Evolutionary conservation across 2,113 vertebrate genomes (phyloP).

Genomic region (Cricetomys ansorgei): DNA sequence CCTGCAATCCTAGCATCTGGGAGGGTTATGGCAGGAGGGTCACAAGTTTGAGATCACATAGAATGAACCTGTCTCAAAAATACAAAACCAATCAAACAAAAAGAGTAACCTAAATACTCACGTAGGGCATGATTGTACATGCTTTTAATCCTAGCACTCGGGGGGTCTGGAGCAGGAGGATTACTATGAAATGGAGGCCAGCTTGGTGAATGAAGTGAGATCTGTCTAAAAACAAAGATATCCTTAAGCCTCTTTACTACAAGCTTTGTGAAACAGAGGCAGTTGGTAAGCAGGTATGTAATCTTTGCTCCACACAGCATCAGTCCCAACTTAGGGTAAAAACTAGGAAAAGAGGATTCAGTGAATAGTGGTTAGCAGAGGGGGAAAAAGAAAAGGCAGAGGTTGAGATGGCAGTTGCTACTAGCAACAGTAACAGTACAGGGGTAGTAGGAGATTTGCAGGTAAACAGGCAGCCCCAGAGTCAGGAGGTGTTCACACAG

Average conservation of each 20-base stretch:
- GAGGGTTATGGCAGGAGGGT: background rate
- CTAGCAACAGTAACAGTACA: background rate
- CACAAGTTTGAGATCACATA: background rate
- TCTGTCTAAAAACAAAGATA: background rate
- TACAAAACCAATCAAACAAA: background rate
- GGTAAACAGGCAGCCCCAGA: too few relatives aligned
- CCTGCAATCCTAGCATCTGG: background rate
- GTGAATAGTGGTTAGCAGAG: background rate
- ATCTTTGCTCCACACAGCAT: background rate
- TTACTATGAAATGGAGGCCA: background rate
- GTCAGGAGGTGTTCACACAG: background rate
- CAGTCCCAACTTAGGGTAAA: background rate
- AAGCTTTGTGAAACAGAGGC: slow-evolving; percentile 10
- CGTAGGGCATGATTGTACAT: background rate
- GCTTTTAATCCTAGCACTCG: background rate
- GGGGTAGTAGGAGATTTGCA: background rate
- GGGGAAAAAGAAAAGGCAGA: background rate
- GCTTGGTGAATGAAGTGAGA: background rate
- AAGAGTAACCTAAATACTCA: background rate
- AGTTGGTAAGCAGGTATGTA: slow-evolving; percentile 33
- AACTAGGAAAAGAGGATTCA: background rate
- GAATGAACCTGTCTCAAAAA: background rate
- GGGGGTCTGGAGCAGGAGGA: background rate
- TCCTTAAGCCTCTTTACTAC: background rate
- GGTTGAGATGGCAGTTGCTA: slow-evolving; percentile 19